phyloP scores from a whole-genome alignment of 1,140 invertebrate species.

The Trypoxylus dichotomus region DNA sequence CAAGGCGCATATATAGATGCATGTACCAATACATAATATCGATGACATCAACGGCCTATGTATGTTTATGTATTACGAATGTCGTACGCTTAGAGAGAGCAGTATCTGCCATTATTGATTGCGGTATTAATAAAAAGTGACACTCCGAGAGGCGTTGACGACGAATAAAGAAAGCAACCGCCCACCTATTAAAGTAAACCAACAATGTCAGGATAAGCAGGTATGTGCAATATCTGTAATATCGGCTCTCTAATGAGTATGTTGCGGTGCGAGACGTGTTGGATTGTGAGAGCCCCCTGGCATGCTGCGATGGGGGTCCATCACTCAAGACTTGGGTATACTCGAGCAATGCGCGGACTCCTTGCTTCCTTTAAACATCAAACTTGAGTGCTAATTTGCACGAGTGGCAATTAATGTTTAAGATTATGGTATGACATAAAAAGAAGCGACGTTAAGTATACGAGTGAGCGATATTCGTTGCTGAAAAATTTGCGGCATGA shows the following conservation, averaged over 20 bases:
- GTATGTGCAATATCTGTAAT: conserved; percentile 29
- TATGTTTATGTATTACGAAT: background rate
- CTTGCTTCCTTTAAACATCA: conserved; percentile 16
- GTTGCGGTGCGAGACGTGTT: conserved; percentile 25
- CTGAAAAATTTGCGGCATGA: conserved; percentile 9
- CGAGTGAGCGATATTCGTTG: conserved; percentile 20
- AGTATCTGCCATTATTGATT: conserved; percentile 6
- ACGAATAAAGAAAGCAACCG: conserved; percentile 6
- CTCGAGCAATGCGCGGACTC: background rate
- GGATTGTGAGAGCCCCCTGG: conserved; percentile 25
- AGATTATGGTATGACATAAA: conserved; percentile 18
- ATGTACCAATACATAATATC: background rate
- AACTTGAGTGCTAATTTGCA: conserved; percentile 24
- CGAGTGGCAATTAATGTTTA: conserved; percentile 23
- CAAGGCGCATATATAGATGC: background rate
- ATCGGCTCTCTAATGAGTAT: conserved; percentile 27
- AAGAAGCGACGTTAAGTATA: conserved; percentile 12
- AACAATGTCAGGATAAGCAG: conserved; percentile 23
- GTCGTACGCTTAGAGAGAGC: background rate
- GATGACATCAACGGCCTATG: background rate
- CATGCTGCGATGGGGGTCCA: conserved; percentile 26
- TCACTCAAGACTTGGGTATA: conserved; percentile 21
- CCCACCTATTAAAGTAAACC: conserved; percentile 28
- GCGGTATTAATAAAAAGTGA: conserved; percentile 13
- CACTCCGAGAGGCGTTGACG: conserved; percentile 4